Conservation (phyloP, 2,888 invertebrate species). For the Zele albiditarsus region DNA sequence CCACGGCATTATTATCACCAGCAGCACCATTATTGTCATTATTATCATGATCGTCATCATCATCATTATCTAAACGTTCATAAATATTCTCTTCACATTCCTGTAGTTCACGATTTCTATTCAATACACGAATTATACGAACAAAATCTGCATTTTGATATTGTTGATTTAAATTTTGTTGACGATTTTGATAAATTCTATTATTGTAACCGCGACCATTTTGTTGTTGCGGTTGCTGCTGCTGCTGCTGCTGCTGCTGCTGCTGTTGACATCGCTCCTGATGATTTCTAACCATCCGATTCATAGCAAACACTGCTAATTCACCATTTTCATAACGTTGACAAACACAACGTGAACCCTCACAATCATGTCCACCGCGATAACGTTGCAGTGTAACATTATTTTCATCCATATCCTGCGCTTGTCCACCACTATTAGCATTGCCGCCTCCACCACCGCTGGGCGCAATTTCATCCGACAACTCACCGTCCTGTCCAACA, state of each 20-base stretch:
- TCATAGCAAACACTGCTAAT: slow-evolving; percentile 65
- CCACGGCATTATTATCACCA: slow-evolving; percentile 39
- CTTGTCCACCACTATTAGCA: slow-evolving; percentile 61
- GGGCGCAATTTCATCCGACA: slow-evolving; percentile 65
- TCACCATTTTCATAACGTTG: slow-evolving; percentile 69
- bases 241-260: slow-evolving; percentile 59
- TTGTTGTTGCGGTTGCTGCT: slow-evolving; percentile 57
- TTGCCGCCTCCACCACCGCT: slow-evolving; percentile 55
- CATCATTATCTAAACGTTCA: slow-evolving; percentile 68
- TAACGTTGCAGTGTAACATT: slow-evolving; percentile 51
- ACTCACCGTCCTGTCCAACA: slow-evolving; percentile 58
- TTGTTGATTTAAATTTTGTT: slow-evolving; percentile 60
- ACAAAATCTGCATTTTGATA: slow-evolving; percentile 63
- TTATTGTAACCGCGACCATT: slow-evolving; percentile 54
- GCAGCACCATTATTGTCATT: slow-evolving; percentile 66
- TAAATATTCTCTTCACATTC: slow-evolving; percentile 72
- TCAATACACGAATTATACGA: slow-evolving; percentile 59
- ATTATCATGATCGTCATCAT: slow-evolving; percentile 74
- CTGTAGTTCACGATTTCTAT: slow-evolving; percentile 67
- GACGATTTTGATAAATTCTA: slow-evolving; percentile 56
- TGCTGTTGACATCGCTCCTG: slow-evolving; percentile 58
- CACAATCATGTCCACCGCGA: slow-evolving; percentile 63
- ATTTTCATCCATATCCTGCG: slow-evolving; percentile 57
- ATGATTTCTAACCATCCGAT: slow-evolving; percentile 63
- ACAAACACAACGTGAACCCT: slow-evolving; percentile 65